Evolutionary conservation across 2,113 vertebrate species (phyloP), one percentile per base, ranked within the genome.

Genomic region (Antechinus stuartii): DNA sequence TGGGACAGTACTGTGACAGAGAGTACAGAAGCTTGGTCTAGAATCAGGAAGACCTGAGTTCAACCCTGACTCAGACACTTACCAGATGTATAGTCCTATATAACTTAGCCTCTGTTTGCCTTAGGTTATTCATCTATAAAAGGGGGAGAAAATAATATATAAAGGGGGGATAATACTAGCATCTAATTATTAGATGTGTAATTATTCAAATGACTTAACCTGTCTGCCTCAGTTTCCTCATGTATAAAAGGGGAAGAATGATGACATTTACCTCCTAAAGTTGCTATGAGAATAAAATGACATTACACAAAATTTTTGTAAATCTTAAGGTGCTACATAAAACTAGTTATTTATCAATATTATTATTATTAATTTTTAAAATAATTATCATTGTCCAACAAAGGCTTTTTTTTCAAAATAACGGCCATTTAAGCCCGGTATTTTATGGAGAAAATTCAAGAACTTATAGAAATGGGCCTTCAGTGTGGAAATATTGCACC

Each of bases 391-490:
- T 84, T 42, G 0, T 42, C 68, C 22, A 22, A 84, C 16, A n/a
- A 84, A 84, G 68, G 1, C 19, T 19, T 42, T n/a, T 22, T 42
- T 35, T 42, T 84, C 89, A 97, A 98, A 98, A 97, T 97, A 98
- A 97, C 97, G 96, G 95, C 97, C 98, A 97, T 98, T 98, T 98
- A 97, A 97, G 96, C 96, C 97, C 0, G 1, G 97, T 96, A 97
- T 94, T 97, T 98, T 98, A 98, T 97, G 97, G 98, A 98, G 97
- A 98, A 97, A 94, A 97, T 98, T 98, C 97, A 98, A 98, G 97
- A 97, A n/a, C 95, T 96, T 52, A 97, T 96, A 97, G 97, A 98
- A 98, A 98, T 97, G 97, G 98, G 97, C 97, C 96, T 96, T 97
- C 84, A 26, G 97, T 96, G 97, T 98, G 97, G 97, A 98, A 98